Conservation (phyloP, 1,140 invertebrate species). For the Monochamus saltuarius region DNA sequence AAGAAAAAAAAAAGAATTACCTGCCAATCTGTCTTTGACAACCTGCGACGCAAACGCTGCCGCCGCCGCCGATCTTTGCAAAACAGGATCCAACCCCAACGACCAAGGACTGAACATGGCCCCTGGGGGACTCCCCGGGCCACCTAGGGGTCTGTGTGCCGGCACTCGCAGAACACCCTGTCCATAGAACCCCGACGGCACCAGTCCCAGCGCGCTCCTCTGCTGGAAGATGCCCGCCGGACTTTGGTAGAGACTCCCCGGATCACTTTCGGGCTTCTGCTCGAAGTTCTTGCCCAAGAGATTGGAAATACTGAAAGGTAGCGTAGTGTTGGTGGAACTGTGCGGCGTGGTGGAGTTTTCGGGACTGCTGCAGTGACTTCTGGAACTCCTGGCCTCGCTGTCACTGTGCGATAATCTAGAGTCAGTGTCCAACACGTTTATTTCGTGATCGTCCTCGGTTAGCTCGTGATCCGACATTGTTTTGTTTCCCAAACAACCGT, state of each 20-base stretch:
- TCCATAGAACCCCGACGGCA: conserved; percentile 57
- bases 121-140: conserved; percentile 51
- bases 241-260: conserved; percentile 48
- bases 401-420: conserved; percentile 56
- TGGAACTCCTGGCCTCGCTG: conserved; percentile 55
- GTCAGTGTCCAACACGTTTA: conserved; percentile 56
- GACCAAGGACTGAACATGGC: conserved; percentile 60
- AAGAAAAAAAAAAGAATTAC: conserved; percentile 58
- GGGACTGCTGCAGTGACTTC: conserved; percentile 55
- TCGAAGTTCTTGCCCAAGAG: conserved; percentile 68
- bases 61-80: conserved; percentile 67
- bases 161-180: conserved; percentile 84
- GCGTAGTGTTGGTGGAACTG: conserved; percentile 40
- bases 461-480: conserved; percentile 51
- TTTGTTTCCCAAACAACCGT: background rate
- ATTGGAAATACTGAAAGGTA: conserved; percentile 71
- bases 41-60: conserved; percentile 78
- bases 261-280: conserved; percentile 48
- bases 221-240: conserved; percentile 57
- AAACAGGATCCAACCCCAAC: conserved; percentile 67
- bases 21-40: conserved; percentile 84
- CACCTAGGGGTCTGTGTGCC: conserved; percentile 69
- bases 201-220: conserved; percentile 53
- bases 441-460: conserved; percentile 50
- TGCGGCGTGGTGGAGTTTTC: conserved; percentile 56